Evolutionary conservation across 2,797 vertebrate species (phyloP), one percentile per base, ranked within the genome.

Genomic region (Chromis chromis): DNA sequence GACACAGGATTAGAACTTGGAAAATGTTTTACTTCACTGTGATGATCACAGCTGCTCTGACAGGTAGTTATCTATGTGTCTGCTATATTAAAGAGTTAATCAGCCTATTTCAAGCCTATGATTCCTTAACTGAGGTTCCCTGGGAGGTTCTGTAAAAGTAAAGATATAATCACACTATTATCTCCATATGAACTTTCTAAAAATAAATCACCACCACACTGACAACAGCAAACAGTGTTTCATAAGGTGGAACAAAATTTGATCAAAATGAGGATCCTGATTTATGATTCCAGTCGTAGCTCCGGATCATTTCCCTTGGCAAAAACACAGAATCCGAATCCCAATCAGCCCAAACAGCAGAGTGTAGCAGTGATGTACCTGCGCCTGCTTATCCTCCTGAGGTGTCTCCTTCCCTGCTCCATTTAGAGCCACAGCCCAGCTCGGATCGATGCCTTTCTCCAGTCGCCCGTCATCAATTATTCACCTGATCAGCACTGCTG

Each of bases 381-480:
- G 68, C 2, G n/a, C 60, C 78, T 74, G 59, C 64, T 63, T 22
- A 70, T 81, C 84, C 78, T 86, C 88, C 78, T 39, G 74, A 84
- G 81, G 84, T 84, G 76, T 89, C 88, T 84, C 76, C 63, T 84
- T 82, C 84, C 69, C 80, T 69, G 65, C 76, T 90, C 89, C 86
- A 86, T 88, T 91, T 89, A 88, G 89, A 91, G 84, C 87, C 85
- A 74, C 87, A 84, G 75, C 79, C 71, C 33, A 17, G 74, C 72
- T 70, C 42, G 11, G 82, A 94, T 93, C 91, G 84, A 94, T 93
- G 84, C 65, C 86, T 88, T 74, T 92, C 82, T 90, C 88, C 76
- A 88, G 80, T 90, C 82, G 55, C 81, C 75, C 28, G 0, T 62
- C 88, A 94, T 94, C 86, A 93, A 94, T 94, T 92, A 94, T 94